These are phyloP conservation scores for Laothoe populi DNA, from an alignment of 2,888 invertebrate species.

Conservation along the genomic window DNA sequence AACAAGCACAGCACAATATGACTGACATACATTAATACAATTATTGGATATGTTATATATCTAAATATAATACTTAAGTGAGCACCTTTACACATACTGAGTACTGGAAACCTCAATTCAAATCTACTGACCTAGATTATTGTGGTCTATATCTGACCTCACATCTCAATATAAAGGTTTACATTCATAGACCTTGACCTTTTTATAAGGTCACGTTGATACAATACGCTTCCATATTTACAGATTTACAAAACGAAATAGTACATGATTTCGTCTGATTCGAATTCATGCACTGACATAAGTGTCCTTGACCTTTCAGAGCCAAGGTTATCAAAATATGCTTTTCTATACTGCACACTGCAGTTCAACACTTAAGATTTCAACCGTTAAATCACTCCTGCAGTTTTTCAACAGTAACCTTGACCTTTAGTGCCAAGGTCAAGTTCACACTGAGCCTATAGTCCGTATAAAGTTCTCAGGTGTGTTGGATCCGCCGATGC, in stretches of 20 bases:
- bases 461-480: conserved; percentile 48
- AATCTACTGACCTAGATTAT: conserved; percentile 7
- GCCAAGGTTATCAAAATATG: conserved; percentile 2
- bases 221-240: background rate
- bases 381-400: conserved; percentile 36
- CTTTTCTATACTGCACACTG: background rate
- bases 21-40: conserved; percentile 47
- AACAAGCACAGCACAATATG: conserved; percentile 71
- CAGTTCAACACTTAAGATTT: conserved; percentile 18
- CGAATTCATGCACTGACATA: background rate
- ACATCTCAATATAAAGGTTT: background rate
- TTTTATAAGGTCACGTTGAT: background rate
- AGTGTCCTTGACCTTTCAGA: conserved; percentile 21
- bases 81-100: conserved; percentile 31
- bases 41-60: conserved; percentile 9
- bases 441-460: conserved; percentile 28
- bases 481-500: conserved; percentile 64
- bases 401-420: conserved; percentile 30
- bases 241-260: background rate
- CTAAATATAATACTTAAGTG: conserved; percentile 28
- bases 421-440: conserved; percentile 37
- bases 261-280: background rate
- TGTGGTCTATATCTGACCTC: background rate
- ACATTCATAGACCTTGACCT: conserved; percentile 11
- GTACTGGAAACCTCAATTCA: background rate